A percentile compares a stretch with the other conserved stretches of the same genome.
Evolutionary conservation across 2,797 vertebrate genomes (phyloP).

Genomic region (Paratrypauchen microcephalus): DNA sequence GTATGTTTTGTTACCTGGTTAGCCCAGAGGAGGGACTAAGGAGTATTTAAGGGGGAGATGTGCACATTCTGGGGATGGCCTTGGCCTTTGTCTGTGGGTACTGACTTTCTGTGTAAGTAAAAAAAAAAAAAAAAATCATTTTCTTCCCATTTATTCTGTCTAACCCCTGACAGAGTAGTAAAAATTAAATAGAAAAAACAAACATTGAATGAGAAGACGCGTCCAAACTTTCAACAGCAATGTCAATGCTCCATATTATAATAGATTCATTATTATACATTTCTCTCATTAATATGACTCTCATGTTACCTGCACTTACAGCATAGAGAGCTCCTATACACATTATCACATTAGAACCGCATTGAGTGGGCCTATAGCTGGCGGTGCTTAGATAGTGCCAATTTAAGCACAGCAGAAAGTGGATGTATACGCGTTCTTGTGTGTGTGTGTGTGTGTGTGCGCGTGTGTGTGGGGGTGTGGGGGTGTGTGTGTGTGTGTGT

Average conservation of each 20-base stretch:
- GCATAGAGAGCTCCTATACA: background rate
- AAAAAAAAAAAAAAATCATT: too few relatives aligned
- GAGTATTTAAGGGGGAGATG: too few relatives aligned
- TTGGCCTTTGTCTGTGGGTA: too few relatives aligned
- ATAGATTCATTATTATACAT: background rate
- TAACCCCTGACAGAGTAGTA: too few relatives aligned
- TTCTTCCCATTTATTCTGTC: too few relatives aligned
- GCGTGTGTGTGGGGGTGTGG: background rate
- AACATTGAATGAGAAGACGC: too few relatives aligned
- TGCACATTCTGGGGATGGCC: too few relatives aligned
- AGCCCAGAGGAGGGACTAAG: too few relatives aligned
- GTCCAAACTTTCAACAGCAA: background rate
- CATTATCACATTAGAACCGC: background rate
- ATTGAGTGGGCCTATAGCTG: background rate
- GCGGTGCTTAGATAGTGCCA: conserved; percentile 13
- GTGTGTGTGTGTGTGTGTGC: background rate
- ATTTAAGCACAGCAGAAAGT: background rate
- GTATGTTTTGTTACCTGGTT: too few relatives aligned
- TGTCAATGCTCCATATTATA: background rate
- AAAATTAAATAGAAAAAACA: too few relatives aligned
- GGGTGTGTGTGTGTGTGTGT: background rate
- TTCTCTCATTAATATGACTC: background rate
- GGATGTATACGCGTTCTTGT: background rate
- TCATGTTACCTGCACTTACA: background rate
- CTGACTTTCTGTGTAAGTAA: too few relatives aligned